phyloP scores from a whole-genome alignment of 2,888 invertebrate species.

The Pyralis farinalis region DNA sequence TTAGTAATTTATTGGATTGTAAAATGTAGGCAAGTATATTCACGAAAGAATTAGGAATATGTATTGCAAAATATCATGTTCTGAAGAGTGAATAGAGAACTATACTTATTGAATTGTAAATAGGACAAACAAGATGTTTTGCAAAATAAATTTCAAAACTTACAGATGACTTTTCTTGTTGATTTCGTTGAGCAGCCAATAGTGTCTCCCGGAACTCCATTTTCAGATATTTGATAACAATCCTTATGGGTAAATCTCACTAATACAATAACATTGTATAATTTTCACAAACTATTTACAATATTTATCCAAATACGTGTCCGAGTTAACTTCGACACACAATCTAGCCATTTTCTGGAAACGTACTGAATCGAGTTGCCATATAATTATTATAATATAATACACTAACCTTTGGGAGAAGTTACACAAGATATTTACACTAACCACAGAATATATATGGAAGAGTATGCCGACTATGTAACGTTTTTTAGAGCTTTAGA shows the following conservation, averaged over 20 bases:
- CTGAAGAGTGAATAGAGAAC: background rate
- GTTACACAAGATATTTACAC: no score
- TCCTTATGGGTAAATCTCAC: slow-evolving; percentile 15
- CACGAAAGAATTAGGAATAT: no score
- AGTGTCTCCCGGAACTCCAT: slow-evolving; percentile 76
- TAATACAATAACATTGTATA: slow-evolving; percentile 30
- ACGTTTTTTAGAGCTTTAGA: no score
- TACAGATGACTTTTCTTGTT: slow-evolving; percentile 79
- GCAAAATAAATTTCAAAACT: slow-evolving; percentile 41
- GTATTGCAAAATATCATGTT: background rate
- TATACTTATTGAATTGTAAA: background rate
- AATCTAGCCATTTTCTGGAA: slow-evolving; percentile 77
- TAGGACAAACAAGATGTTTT: slow-evolving; percentile 11
- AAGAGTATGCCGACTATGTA: no score
- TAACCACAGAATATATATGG: no score
- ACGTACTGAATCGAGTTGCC: slow-evolving; percentile 58
- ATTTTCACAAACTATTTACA: slow-evolving; percentile 59
- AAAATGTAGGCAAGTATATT: no score
- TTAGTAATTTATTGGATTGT: no score
- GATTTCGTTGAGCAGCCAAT: slow-evolving; percentile 73
- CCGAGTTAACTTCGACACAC: slow-evolving; percentile 58
- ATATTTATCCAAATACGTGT: slow-evolving; percentile 71
- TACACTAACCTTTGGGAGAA: no score
- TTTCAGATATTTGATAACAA: slow-evolving; percentile 24
- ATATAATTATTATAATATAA: no score